Evolutionary conservation across 2,797 vertebrate genomes (phyloP).

Genomic region (Galago senegalensis): DNA sequence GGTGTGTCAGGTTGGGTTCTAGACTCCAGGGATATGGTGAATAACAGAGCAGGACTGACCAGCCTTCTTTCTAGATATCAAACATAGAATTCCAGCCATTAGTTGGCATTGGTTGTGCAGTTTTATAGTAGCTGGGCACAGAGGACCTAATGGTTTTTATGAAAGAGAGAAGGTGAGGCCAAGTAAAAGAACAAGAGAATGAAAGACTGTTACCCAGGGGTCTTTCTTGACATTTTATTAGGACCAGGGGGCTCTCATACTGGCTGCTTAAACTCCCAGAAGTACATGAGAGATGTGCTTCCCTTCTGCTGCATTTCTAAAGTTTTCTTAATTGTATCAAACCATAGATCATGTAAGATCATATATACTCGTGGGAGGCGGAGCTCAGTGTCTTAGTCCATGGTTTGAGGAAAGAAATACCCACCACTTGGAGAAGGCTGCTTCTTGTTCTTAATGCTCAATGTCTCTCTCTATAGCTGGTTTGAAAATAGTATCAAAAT

Average conservation of each 20-base stretch:
- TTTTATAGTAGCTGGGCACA: not conserved
- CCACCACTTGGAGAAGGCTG: not conserved
- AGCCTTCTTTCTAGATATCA: not conserved
- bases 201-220: not conserved
- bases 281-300: not conserved
- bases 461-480: not conserved
- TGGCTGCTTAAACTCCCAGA: not conserved
- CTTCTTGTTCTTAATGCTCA: conserved; percentile 21
- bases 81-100: not conserved
- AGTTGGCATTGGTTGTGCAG: not conserved
- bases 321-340: not conserved
- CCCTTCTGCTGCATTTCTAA: not conserved
- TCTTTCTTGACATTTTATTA: not conserved
- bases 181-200: too few species aligned
- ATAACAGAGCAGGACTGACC: too few species aligned
- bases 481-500: conserved; percentile 2
- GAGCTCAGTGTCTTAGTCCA: not conserved
- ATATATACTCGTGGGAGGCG: not conserved
- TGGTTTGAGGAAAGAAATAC: not conserved
- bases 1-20: not conserved
- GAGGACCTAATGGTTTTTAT: not conserved
- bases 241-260: not conserved
- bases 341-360: not conserved
- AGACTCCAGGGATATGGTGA: not conserved
- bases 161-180: not conserved